These are phyloP conservation scores for Scarus forsteni DNA, from an alignment of 2,797 vertebrate genomes.

Conservation along the genomic window DNA sequence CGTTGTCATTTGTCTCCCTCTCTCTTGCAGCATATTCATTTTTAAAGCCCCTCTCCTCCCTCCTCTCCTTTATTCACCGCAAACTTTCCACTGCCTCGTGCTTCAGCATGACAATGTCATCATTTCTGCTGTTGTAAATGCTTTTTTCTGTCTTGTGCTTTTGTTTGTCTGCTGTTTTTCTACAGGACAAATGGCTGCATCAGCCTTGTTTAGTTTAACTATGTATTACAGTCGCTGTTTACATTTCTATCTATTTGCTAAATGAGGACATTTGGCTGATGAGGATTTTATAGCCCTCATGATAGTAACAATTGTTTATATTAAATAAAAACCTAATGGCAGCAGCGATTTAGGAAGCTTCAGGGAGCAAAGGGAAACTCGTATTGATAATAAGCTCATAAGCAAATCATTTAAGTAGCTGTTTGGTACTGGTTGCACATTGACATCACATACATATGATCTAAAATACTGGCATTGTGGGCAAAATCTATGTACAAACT, in stretches of 20 bases:
- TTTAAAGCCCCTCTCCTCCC: background rate
- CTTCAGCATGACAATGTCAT: background rate
- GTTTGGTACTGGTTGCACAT: background rate
- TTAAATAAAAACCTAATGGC: background rate
- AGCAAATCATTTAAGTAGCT: background rate
- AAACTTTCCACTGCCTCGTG: background rate
- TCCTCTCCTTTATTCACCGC: constrained; percentile 3
- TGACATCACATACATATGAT: no score
- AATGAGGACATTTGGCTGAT: background rate
- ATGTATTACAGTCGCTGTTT: background rate
- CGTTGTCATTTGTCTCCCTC: constrained; percentile 13
- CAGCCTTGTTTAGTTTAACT: background rate
- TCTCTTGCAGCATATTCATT: constrained; percentile 1
- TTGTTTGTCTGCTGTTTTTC: background rate
- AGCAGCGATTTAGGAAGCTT: background rate
- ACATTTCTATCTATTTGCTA: background rate
- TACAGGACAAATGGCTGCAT: background rate
- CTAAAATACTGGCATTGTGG: no score
- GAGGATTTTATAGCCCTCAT: background rate
- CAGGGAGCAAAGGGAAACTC: background rate
- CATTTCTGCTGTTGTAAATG: background rate
- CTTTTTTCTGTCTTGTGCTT: background rate
- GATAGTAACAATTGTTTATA: background rate
- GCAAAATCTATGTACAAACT: no score
- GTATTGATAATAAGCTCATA: background rate